These are phyloP conservation scores for Zosterops pallidus DNA, from an alignment of 2,113 vertebrate genomes.

Conservation along the genomic window DNA sequence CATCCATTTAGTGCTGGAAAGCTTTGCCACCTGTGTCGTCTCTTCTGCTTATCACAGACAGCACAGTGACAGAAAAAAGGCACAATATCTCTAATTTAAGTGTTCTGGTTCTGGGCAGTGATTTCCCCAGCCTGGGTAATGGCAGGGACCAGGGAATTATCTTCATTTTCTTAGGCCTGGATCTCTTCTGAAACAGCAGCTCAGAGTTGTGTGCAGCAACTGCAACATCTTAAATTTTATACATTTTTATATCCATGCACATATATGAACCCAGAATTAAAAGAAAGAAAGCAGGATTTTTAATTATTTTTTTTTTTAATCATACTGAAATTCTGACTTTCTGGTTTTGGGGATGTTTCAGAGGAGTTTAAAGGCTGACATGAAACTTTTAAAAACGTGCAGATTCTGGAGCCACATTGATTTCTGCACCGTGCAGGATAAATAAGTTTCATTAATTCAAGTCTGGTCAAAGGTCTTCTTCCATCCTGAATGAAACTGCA, in stretches of 20 bases:
- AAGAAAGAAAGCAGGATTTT: not conserved
- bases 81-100: not conserved
- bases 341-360: not conserved
- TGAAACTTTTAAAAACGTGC: not conserved
- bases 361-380: not conserved
- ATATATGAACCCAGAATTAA: not conserved
- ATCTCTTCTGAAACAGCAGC: not conserved
- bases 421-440: not conserved
- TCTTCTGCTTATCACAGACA: not conserved
- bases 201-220: not conserved
- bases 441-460: not conserved
- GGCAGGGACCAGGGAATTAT: not conserved
- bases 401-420: not conserved
- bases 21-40: not conserved
- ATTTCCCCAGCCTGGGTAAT: not conserved
- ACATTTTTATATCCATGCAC: not conserved
- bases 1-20: not conserved
- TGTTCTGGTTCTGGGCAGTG: not conserved
- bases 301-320: not conserved
- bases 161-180: not conserved
- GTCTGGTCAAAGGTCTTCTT: not conserved
- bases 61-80: not conserved
- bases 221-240: not conserved
- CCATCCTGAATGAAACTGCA: not conserved
- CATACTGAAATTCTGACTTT: not conserved